Base-by-base conservation (phyloP, 1,140 invertebrate genomes). In the Wasmannia auropunctata region DNA sequence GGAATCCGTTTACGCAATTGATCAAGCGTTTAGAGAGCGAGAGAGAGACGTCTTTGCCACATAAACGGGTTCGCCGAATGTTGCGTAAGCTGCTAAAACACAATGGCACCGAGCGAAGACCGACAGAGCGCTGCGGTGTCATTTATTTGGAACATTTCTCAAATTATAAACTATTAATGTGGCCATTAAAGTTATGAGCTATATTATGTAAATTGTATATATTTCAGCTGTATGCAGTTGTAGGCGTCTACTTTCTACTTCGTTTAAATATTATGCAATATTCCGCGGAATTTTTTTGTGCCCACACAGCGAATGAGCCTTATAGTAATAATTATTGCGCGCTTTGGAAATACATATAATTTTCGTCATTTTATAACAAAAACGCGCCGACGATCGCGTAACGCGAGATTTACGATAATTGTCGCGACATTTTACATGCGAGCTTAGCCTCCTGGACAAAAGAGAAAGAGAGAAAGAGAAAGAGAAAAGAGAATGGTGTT, bases 1-100 rank as follows among this genome's bases (percentile, higher is more conserved):
- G 79, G 51, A 72, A 83, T 72, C 3, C 51, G 67, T 43, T 83
- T 83, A 25, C 25, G 67, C 37, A 74, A 74, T 60, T 69, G 37
- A 80, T 69, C 31, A 19, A 19, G n/a, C 46, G 46, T 31, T 54
- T n/a, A 58, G 79, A n/a, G n/a, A n/a, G n/a, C n/a, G n/a, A n/a
- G n/a, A n/a, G n/a, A n/a, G n/a, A 81, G 67, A 60, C 28, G 67
- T 69, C 56, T 58, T 60, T 72, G 40, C 51, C 28, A 58, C n/a
- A 51, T 60, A 58, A 43, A 40, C 28, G 37, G 11, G 51, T 43
- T 70, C 67, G 28, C 28, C 46, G 51, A 43, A 46, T 46, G 37
- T 83, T 83, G 54, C 79, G 37, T 60, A 83, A 83, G 67, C 31
- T 10, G 51, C n/a, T 60, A 43, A 56, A 37, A 70, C 34, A 56